These are phyloP conservation scores for Sebastes paucispinis DNA, from an alignment of 2,797 vertebrate species.

Conservation along the genomic window DNA sequence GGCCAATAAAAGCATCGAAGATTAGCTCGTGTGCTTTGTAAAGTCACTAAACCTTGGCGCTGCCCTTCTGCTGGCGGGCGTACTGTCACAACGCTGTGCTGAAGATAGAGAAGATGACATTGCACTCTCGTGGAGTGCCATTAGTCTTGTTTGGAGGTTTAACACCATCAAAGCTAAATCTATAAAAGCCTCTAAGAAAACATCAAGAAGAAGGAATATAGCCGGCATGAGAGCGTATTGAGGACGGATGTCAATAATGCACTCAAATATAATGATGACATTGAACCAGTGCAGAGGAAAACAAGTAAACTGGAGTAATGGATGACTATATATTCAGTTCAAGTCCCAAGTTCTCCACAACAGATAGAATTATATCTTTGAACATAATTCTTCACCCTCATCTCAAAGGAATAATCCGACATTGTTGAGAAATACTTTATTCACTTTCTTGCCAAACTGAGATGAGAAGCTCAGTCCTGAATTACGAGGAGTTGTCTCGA, in stretches of 20 bases:
- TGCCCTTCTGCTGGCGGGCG: background rate
- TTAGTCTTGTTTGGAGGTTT: constrained; percentile 1
- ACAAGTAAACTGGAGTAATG: background rate
- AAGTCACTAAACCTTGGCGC: background rate
- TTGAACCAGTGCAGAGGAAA: background rate
- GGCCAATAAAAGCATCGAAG: background rate
- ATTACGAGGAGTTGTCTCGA: too few species aligned
- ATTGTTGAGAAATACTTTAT: too few species aligned
- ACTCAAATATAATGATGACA: background rate
- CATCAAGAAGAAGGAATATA: background rate
- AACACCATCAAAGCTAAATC: background rate
- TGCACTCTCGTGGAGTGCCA: background rate
- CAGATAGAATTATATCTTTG: background rate
- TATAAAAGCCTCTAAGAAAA: background rate
- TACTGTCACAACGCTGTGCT: background rate
- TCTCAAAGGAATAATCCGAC: too few species aligned
- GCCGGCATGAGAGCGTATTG: background rate
- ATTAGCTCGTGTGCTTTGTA: background rate
- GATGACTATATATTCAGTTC: background rate
- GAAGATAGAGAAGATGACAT: constrained; percentile 5
- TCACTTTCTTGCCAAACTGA: background rate
- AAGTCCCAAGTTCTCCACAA: background rate
- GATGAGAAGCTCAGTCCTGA: background rate
- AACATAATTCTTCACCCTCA: background rate
- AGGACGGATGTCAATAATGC: background rate